Evolutionary conservation across 2,113 vertebrate species (phyloP).

Genomic region (Caracal caracal): DNA sequence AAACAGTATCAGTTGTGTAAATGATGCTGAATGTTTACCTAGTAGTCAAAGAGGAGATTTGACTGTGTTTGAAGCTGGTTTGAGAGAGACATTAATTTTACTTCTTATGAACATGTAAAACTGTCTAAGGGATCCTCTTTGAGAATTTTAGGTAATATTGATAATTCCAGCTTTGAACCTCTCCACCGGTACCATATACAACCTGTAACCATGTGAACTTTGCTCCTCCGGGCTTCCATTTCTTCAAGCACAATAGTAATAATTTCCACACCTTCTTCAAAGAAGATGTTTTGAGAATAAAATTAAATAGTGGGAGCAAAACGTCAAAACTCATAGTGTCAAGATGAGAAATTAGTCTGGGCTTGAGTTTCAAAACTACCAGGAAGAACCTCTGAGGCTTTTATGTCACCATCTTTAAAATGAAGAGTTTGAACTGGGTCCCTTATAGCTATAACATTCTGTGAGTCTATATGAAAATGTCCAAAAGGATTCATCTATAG

Average conservation of each 20-base stretch:
- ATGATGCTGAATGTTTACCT: not conserved
- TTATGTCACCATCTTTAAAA: slow-evolving; percentile 5
- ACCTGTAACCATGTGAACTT: not conserved
- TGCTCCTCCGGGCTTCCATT: not conserved
- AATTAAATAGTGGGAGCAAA: not conserved
- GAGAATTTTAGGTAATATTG: not conserved
- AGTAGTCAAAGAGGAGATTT: too few species aligned
- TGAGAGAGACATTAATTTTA: not conserved
- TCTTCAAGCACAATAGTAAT: not conserved
- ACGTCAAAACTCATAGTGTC: not conserved
- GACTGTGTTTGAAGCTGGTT: not conserved
- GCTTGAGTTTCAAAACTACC: not conserved
- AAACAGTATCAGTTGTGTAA: not conserved
- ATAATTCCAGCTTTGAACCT: not conserved
- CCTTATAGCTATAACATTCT: not conserved
- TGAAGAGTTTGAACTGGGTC: not conserved
- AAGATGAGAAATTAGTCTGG: not conserved
- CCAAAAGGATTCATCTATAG: not conserved
- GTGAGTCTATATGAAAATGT: not conserved
- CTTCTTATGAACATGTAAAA: not conserved
- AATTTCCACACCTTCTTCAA: not conserved
- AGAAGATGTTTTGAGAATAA: slow-evolving; percentile 4
- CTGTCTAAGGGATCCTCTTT: not conserved
- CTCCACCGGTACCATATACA: fast-evolving
- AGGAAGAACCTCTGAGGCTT: not conserved